Evolutionary conservation across 2,888 invertebrate species (phyloP), one percentile per base, ranked within the genome.

Genomic region (Tetragonisca angustula): DNA sequence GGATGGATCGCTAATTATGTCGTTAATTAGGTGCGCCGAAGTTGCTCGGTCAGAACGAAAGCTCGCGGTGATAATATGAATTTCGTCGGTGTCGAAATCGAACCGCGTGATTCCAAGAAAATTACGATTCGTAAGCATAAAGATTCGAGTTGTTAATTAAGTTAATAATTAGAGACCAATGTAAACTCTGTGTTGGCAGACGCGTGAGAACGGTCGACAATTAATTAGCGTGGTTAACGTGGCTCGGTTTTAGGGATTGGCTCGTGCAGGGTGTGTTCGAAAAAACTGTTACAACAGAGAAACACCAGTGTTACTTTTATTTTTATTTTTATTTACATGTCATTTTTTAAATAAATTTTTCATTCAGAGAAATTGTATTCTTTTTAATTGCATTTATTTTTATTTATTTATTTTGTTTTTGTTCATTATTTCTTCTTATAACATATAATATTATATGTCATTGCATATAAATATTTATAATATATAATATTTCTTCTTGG

Each of bases 81-180:
- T 73, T 70, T 27, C 70, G 4, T 59, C 17, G 36, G 43, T 74
- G 82, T 59, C 62, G 64, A 83, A 36, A 81, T 43, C 13, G 64
- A 36, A 36, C 49, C n/a, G 62, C 19, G 15, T 19, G 9, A 36
- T 71, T n/a, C 62, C 67, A 78, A 74, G 77, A 79, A 83, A 76
- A 72, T 79, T 56, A 24, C 24, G 68, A 75, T 76, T 79, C 75
- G 21, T 67, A 76, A 27, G 56, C 77, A 67, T 27, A 49, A 79
- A 72, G 71, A 78, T 75, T 27, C 79, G 68, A 36, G 68, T 84
- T 76, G 83, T 84, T 84, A 84, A 84, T 84, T 73, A 69, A 64
- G 43, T 75, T 76, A 64, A 79, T 83, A 84, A 84, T 72, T 56
- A 62, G 64, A 32, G 62, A 52, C 73, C 32, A 36, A 49, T 64